Conservation (phyloP, 2,797 vertebrate genomes). For the Cryptoprocta ferox region DNA sequence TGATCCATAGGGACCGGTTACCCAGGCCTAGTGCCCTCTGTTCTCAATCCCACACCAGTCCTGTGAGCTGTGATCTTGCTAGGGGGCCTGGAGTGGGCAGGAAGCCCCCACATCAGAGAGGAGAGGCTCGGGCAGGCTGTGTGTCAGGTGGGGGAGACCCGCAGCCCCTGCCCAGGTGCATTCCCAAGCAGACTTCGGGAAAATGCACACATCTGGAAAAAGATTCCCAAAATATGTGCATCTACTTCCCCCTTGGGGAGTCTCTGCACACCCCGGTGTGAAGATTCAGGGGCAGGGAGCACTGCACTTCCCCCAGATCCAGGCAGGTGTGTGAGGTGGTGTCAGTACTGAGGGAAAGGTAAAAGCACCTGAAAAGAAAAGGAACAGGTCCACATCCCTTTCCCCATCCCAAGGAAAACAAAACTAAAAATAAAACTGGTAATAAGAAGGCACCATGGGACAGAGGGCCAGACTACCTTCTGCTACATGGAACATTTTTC, state of each 20-base stretch:
- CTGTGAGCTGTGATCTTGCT: neutral
- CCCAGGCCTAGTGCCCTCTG: neutral
- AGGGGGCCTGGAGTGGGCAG: neutral
- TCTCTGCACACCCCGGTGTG: neutral
- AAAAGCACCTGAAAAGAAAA: neutral
- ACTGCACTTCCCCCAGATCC: neutral
- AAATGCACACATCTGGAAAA: neutral
- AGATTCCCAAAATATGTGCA: no score
- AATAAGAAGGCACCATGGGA: neutral
- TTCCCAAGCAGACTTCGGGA: neutral
- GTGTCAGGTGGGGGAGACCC: neutral
- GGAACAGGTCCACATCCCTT: neutral
- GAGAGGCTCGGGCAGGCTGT: rapidly evolving
- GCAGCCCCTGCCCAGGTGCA: neutral
- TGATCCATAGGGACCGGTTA: neutral
- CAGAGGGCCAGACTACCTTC: neutral
- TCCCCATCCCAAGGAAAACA: neutral
- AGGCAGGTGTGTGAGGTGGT: neutral
- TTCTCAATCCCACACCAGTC: neutral
- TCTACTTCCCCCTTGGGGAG: neutral
- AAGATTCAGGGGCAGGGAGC: neutral
- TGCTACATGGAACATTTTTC: neutral
- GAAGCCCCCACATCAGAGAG: neutral
- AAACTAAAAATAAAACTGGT: neutral
- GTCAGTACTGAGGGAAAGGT: neutral